Conservation (phyloP, 2,113 vertebrate genomes). For the Labrus mixtus region DNA sequence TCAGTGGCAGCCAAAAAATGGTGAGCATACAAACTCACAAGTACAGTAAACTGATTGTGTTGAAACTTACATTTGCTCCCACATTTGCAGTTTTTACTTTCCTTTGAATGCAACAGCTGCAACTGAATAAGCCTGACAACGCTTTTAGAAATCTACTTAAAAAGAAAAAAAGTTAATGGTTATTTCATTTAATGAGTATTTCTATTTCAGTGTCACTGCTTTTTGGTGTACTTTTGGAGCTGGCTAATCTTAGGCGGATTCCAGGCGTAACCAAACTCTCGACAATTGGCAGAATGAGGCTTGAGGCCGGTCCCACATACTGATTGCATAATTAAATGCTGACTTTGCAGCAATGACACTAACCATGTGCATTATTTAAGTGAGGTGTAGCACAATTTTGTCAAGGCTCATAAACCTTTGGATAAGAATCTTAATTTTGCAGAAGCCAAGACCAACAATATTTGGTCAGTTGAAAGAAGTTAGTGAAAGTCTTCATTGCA, state of each 20-base stretch:
- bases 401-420: not conserved
- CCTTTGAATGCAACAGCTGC: constrained; percentile 22
- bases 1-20: not conserved
- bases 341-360: constrained; percentile 37
- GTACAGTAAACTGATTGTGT: not conserved
- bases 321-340: constrained; percentile 63
- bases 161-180: not conserved
- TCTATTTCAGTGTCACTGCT: constrained; percentile 35
- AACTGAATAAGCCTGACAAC: not conserved
- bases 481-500: not conserved
- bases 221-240: constrained; percentile 40
- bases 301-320: constrained; percentile 27
- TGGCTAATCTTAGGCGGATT: constrained; percentile 38
- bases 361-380: constrained; percentile 13
- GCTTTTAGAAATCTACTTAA: not conserved
- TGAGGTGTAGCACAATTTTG: constrained; percentile 23
- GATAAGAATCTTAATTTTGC: constrained; percentile 21
- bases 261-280: constrained; percentile 11
- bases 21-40: not conserved
- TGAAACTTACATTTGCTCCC: not conserved
- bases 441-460: not conserved
- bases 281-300: constrained; percentile 20
- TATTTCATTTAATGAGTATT: constrained; percentile 21
- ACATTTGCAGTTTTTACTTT: not conserved
- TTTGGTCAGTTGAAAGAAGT: not conserved